Base-by-base conservation (phyloP, 2,797 vertebrate species). In the Australoheros facetus region DNA sequence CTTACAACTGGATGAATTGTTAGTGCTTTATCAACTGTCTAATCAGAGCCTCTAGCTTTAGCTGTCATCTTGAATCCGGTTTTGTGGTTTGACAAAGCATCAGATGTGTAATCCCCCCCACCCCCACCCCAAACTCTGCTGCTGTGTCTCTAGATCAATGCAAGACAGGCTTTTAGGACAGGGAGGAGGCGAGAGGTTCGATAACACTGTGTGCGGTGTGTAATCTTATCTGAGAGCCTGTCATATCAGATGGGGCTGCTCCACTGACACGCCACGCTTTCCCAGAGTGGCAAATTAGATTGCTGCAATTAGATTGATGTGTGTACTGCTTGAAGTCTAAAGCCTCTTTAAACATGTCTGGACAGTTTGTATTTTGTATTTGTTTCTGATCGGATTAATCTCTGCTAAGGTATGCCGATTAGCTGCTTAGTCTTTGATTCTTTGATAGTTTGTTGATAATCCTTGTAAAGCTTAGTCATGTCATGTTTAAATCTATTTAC, bases 191-290 rank as follows among this genome's bases (percentile, higher is more conserved):
- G 62, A 83, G 83, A 74, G 77, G 83, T 89, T 93, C 80, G 75
- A 90, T 91, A 89, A 89, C 88, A 83, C 87, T 84, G 88, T 83
- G 90, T 89, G 88, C 71, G 10, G 83, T 88, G 89, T 89, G 87
- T 94, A 93, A 94, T 94, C 91, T 94, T 80, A 91, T 93, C 90
- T 88, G 89, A 90, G 89, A 80, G 75, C 79, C 92, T 91, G 94
- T 93, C 91, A 93, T 89, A 91, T 94, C 92, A 88, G 88, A 89
- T 90, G 81, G 86, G 82, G 83, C 86, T 73, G 85, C 77, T 78
- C 87, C 86, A 73, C 83, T 82, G 89, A 92, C 91, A 90, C 12
- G 81, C 80, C 70, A 82, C 48, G 57, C 85, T 90, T 82, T 87
- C 89, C 84, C 89, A 80, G 60, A 88, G 80, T 85, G 85, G 82